Evolutionary conservation across 1,140 invertebrate species (phyloP), one percentile per base, ranked within the genome.

Genomic region (Plutomurus gul): DNA sequence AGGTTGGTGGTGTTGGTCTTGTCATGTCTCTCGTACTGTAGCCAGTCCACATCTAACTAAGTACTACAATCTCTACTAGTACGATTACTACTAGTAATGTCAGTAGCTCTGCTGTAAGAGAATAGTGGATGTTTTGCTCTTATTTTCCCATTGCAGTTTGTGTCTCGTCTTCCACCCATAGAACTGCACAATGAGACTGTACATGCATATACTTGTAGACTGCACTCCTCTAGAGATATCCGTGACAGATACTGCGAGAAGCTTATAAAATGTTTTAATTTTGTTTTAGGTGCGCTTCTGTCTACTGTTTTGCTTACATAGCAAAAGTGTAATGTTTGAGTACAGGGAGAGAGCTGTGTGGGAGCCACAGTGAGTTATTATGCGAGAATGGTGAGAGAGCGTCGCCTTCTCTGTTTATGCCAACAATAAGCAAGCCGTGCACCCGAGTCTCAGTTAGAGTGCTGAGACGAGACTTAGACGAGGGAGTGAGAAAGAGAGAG

Each of bases 341-440:
- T n/a, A n/a, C n/a, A n/a, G n/a, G n/a, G n/a, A n/a, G 56, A 65
- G 30, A 33, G 56, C 27, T 65, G 13, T 65, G 30, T 16, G 13
- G 8, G 10, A 30, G 39, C 11, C n/a, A 11, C 22, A 25, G 25
- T 43, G 25, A 30, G 11, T 49, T 49, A n/a, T 51, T 25, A 33
- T 65, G 22, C 27, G 18, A 4, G 20, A n/a, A n/a, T n/a, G 10
- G 25, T 25, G 10, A 11, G 51, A 56, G 30, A 36, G 27, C 30
- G 4, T 36, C n/a, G n/a, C n/a, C n/a, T n/a, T n/a, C 16, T 65
- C 56, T 65, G 56, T 65, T 65, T 65, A 65, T 65, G 36, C 56
- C 36, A 65, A 65, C 56, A 65, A 65, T 65, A 65, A 65, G 27
- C 10, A 0, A 30, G 56, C 56, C 16, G 56, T 65, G 56, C 56